Evolutionary conservation across 2,888 invertebrate species (phyloP), one percentile per base, ranked within the genome.

Genomic region (Eupithecia centaureata): DNA sequence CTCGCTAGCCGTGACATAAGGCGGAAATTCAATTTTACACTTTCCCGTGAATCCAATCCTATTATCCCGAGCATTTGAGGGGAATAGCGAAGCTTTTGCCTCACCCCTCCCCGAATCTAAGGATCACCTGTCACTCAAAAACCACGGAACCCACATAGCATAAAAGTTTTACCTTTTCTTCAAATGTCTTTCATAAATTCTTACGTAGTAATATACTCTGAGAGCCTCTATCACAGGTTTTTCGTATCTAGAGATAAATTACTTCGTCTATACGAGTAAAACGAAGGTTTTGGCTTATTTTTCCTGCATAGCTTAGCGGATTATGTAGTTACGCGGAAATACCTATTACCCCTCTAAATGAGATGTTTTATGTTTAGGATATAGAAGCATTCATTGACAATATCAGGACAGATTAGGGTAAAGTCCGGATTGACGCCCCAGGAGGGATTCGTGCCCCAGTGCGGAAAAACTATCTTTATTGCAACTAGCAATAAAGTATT

Each of bases 1-100:
- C 80, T 78, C 73, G 80, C 82, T 79, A 82, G 73, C 68, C 72
- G 67, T 65, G 75, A 76, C 73, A 68, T 76, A 75, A 73, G 75
- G 72, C 65, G 76, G 76, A 82, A 82, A 84, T 82, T 78, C 72
- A 79, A 81, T 82, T 82, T 79, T 74, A 76, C 75, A 70, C 66
- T 70, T 70, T 65, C 69, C 64, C 58, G 61, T 60, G 47, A 61
- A 63, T 63, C 70, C 70, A 67, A 63, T 67, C 61, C 61, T 64
- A 72, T 73, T 70, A 66, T 67, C 65, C 58, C 38, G 51, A 60
- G 27, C 56, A 54, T 71, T 68, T 61, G 54, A 27, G 35, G 28
- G 56, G 35, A 57, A 68, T 54, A 38, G 59, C 54, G n/a, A 57
- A 65, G 58, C 65, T 63, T 70, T 63, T 52, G 51, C 61, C 60